These are phyloP conservation scores for Onychostruthus taczanowskii DNA, from an alignment of 2,113 vertebrate genomes.

Conservation along the genomic window DNA sequence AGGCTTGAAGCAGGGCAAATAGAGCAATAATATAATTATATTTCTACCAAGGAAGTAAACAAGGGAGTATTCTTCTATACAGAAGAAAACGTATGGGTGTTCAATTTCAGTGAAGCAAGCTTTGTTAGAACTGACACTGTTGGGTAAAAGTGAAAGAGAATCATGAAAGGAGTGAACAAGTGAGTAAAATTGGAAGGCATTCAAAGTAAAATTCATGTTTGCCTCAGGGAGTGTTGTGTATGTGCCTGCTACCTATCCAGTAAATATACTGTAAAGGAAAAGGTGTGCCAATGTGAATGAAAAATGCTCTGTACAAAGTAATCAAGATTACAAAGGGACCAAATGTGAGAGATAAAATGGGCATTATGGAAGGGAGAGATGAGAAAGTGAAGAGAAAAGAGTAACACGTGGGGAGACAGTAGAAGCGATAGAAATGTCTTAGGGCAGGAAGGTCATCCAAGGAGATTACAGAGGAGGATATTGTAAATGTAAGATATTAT, in stretches of 20 bases:
- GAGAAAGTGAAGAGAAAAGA: neutral
- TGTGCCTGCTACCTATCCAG: neutral
- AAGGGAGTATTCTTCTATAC: neutral
- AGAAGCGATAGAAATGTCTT: conserved; percentile 1
- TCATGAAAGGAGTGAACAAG: neutral
- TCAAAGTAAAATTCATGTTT: conserved; percentile 42
- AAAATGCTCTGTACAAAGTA: conserved; percentile 41
- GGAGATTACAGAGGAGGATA: conserved; percentile 40
- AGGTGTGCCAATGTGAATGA: neutral
- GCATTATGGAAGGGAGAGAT: neutral
- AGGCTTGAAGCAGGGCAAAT: neutral
- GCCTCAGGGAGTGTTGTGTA: neutral
- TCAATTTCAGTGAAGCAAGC: neutral
- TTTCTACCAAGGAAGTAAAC: neutral
- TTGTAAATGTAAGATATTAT: conserved; percentile 65
- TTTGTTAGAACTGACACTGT: neutral
- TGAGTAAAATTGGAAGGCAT: neutral
- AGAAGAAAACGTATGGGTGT: neutral
- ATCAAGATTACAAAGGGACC: neutral
- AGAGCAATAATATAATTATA: neutral
- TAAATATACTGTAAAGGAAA: conserved; percentile 20
- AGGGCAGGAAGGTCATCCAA: conserved; percentile 28
- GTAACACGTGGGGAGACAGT: conserved; percentile 9
- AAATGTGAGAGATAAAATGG: conserved; percentile 5
- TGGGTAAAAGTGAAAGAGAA: neutral